Conservation (phyloP, 2,113 vertebrate species). For the Semnornis frantzii region DNA sequence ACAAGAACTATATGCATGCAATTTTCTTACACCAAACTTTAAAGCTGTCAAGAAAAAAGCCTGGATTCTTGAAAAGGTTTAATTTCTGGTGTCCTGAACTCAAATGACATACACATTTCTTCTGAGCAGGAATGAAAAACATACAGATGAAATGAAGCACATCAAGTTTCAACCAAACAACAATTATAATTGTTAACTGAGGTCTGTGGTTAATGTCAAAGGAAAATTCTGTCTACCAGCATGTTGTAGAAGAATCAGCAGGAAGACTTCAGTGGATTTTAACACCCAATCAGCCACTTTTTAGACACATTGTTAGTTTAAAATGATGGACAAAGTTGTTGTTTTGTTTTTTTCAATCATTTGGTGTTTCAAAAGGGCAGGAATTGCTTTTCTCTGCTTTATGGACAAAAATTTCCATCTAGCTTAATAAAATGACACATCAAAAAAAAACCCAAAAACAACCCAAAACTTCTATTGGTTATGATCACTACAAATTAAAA, state of each 20-base stretch:
- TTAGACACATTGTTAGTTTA: conserved; percentile 31
- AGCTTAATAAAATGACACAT: conserved; percentile 32
- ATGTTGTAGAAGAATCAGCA: background rate
- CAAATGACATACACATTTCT: background rate
- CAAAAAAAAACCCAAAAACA: background rate
- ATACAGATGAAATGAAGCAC: background rate
- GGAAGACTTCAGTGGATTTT: background rate
- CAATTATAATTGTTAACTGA: background rate
- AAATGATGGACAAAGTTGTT: background rate
- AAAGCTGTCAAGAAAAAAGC: background rate
- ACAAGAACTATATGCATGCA: background rate
- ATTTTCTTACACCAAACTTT: background rate
- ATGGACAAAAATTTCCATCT: conserved; percentile 32
- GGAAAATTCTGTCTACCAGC: background rate
- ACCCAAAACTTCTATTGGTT: background rate
- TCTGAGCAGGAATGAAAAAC: background rate
- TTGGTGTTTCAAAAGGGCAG: background rate
- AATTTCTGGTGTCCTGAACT: background rate
- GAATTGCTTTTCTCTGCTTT: background rate
- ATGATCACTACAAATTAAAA: conserved; percentile 38
- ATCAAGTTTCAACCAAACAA: background rate
- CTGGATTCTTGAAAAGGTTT: background rate
- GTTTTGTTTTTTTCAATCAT: background rate
- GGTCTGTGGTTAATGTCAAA: background rate
- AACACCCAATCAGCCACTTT: conserved; percentile 43